Evolutionary conservation across 2,888 invertebrate species (phyloP).

Genomic region (Aricia artaxerxes): DNA sequence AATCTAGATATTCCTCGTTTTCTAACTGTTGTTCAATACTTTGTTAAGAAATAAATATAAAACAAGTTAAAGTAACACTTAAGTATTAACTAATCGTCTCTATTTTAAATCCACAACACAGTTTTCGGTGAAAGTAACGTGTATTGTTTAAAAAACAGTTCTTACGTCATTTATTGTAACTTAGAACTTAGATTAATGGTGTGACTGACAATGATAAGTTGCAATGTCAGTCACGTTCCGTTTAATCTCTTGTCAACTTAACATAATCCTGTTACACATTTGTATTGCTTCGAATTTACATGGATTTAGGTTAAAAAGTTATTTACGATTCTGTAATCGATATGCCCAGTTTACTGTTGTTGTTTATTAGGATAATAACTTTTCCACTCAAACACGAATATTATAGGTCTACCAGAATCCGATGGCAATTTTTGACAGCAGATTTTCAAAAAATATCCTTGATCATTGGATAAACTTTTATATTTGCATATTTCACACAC

Average conservation of each 20-base stretch:
- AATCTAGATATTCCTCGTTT: neutral
- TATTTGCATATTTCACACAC: no score
- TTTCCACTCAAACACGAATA: no score
- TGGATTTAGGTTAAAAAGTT: conserved; percentile 28
- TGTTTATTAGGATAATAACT: no score
- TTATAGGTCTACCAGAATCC: no score
- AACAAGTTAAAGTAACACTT: neutral
- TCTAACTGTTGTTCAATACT: neutral
- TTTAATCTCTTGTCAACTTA: conserved; percentile 35
- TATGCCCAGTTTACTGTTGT: neutral
- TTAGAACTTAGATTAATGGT: conserved; percentile 46
- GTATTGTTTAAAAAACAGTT: conserved; percentile 27
- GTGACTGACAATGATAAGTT: conserved; percentile 42
- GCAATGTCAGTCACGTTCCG: conserved; percentile 35
- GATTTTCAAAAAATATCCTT: no score
- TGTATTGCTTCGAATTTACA: conserved; percentile 28
- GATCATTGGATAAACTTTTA: no score
- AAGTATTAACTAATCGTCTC: neutral
- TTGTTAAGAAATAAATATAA: neutral
- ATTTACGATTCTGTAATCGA: neutral
- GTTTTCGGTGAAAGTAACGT: conserved; percentile 2
- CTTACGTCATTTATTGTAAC: conserved; percentile 46
- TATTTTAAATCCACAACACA: neutral
- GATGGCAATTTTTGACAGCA: no score
- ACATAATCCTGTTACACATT: conserved; percentile 34